Base-by-base conservation (phyloP, 1,140 invertebrate genomes). In the Cotesia chilonis region DNA sequence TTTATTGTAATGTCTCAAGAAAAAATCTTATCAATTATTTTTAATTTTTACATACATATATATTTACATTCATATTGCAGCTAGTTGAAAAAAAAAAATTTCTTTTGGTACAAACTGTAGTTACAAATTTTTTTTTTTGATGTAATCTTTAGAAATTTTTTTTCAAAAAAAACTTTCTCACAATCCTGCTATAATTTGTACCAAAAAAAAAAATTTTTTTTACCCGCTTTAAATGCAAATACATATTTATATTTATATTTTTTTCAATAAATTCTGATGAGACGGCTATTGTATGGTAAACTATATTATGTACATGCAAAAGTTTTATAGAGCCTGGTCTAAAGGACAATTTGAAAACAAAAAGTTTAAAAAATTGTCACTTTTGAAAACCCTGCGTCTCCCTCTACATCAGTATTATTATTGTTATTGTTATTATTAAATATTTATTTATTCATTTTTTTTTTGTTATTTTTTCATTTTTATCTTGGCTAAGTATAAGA, bases 401-500 rank as follows among this genome's bases (percentile, higher is more conserved):
- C 66, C 70, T 64, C 37, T 55, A 28, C 28, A 28, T 28, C 2
- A 28, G 28, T 28, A 28, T 28, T 28, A 28, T 28, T 28, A 17
- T 17, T 17, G 1, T 17, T 17, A 17, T 17, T 17, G 17, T 28
- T 28, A 28, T 2, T 28, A 28, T 28, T 28, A 28, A 28, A 28
- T 28, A 28, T 28, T 28, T 28, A 28, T 28, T 28, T 28, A 28
- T 28, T 28, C 28, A 28, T 55, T 17, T 17, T 55, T 55, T 14
- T n/a, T 17, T n/a, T 41, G 28, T 51, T 37, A 65, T n/a, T 41
- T 38, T 55, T 57, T 38, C n/a, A 55, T 54, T 38, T 64, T 51
- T 64, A 38, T 64, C 36, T 66, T 41, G 59, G 63, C 74, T 73
- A 80, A 80, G 82, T 83, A 82, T 83, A 84, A 82, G 82, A 84